phyloP scores from a whole-genome alignment of 37 sponge, comb jelly and placozoan species.

The Cladorhizidae sp. region DNA sequence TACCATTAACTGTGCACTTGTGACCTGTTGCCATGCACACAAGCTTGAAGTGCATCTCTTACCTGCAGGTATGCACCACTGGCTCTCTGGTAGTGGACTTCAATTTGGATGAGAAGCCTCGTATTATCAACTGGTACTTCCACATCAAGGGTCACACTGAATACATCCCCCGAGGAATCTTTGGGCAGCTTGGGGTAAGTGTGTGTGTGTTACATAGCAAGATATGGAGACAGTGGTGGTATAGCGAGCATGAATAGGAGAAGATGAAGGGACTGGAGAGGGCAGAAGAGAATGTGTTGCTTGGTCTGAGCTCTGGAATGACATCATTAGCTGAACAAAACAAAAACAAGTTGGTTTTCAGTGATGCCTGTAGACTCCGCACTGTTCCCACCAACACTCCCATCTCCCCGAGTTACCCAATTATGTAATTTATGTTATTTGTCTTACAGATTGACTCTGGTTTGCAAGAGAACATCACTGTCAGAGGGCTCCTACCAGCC shows the following conservation, averaged over 20 bases:
- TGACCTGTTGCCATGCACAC: too few species aligned
- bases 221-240: not conserved
- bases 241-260: not conserved
- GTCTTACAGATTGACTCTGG: constrained; percentile 24
- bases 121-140: constrained; percentile 62
- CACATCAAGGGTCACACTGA: constrained; percentile 49
- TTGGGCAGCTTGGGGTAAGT: constrained; percentile 14
- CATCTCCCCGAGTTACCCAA: too few species aligned
- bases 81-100: constrained; percentile 67
- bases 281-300: too few species aligned
- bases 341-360: too few species aligned
- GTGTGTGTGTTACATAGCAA: not conserved
- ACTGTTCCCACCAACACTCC: too few species aligned
- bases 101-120: constrained; percentile 66
- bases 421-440: not conserved
- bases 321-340: too few species aligned
- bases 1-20: too few species aligned
- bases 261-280: too few species aligned
- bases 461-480: constrained; percentile 30
- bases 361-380: too few species aligned
- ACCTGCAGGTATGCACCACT: constrained; percentile 35
- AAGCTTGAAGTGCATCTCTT: too few species aligned
- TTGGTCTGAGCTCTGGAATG: too few species aligned
- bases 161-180: constrained; percentile 29
- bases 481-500: constrained; percentile 30